Conservation (phyloP, 2,797 vertebrate species). For the Falco biarmicus region DNA sequence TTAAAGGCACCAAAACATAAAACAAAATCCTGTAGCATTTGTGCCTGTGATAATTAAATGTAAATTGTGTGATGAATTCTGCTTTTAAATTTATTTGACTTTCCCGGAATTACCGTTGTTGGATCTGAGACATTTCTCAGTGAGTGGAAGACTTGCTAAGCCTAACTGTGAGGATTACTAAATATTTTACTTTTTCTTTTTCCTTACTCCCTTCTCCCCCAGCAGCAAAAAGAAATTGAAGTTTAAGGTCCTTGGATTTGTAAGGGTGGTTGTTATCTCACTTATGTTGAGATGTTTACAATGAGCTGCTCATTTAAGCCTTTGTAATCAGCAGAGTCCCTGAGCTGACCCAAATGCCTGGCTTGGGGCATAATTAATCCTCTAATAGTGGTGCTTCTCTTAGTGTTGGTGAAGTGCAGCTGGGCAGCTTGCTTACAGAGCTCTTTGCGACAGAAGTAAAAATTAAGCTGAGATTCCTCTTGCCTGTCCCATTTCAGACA, state of each 20-base stretch:
- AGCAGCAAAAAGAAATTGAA: not conserved
- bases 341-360: not conserved
- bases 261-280: not conserved
- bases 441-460: not conserved
- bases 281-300: conserved; percentile 15
- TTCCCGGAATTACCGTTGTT: not conserved
- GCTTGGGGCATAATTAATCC: not conserved
- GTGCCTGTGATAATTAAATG: not conserved
- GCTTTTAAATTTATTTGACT: conserved; percentile 7
- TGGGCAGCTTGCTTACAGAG: not conserved
- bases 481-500: not conserved
- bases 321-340: not conserved
- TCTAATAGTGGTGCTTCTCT: not conserved
- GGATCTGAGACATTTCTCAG: not conserved
- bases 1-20: conserved; percentile 36
- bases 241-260: not conserved
- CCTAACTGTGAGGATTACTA: not conserved
- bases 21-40: not conserved
- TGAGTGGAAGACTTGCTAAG: not conserved
- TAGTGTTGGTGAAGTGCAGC: not conserved
- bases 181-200: not conserved
- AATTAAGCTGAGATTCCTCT: not conserved
- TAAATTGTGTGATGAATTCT: not conserved
- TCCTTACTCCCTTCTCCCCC: not conserved
- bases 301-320: not conserved